Base-by-base conservation (phyloP, 2,797 vertebrate genomes). In the Apogon hyalosoma region DNA sequence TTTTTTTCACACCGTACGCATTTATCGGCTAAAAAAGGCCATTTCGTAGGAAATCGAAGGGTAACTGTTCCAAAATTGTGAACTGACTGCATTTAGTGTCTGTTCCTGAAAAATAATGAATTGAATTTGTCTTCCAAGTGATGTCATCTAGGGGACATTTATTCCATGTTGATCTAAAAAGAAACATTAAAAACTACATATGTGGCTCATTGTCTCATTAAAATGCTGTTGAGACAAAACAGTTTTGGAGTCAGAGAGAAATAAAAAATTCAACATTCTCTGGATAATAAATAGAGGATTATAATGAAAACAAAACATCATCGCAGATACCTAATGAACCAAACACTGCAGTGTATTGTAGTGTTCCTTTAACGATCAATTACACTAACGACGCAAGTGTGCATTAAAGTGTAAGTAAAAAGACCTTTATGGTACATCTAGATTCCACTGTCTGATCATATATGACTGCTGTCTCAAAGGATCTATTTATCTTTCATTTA, bases 301-400 rank as follows among this genome's bases (percentile, higher is more conserved):
- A 28, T 55, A 67, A 84, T 84, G 50, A 58, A 73, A 78, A 79
- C 41, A 75, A 64, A 75, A 46, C 47, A 55, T 75, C 58, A 40
- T 16, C 0, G 14, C 19, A 31, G 68, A 77, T 18, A 73, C 58
- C 46, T 76, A 85, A 83, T 77, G 65, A 87, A 80, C 47, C 65
- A 45, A 75, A 33, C 40, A 4, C 54, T 14, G 56, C 36, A 7
- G 63, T 18, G 66, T n/a, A 49, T 64, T 47, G 57, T 18, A 40
- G 68, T 53, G 63, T 69, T 54, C 59, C 39, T 45, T 48, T 33
- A 67, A 79, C 54, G 53, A 84, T 83, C 73, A 67, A 66, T 80
- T 74, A 72, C 31, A 19, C 40, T 50, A 61, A 82, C 31, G 14
- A 43, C 63, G 54, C 38, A 47, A 11, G 40, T 39, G 63, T 58